These are phyloP conservation scores for Drosophila ezoana DNA, from an alignment of 2,888 invertebrate genomes.

Conservation along the genomic window DNA sequence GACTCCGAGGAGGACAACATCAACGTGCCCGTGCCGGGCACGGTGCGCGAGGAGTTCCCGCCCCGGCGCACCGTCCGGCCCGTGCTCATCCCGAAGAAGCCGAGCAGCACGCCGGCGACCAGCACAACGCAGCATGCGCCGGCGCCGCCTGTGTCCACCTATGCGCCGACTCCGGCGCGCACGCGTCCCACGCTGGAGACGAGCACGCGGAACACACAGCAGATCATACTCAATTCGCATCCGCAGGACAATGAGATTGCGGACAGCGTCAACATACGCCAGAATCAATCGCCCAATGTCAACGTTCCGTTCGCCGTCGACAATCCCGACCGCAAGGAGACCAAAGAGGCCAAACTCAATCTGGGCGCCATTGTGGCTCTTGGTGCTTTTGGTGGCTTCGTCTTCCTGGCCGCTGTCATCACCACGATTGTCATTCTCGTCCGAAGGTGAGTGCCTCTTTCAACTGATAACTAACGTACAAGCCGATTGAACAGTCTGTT, in stretches of 20 bases:
- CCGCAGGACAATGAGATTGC: conserved; percentile 93
- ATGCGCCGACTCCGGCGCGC: conserved; percentile 62
- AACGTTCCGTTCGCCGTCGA: conserved; percentile 88
- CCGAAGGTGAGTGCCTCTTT: conserved; percentile 88
- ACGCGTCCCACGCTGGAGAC: conserved; percentile 74
- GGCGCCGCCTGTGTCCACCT: conserved; percentile 44
- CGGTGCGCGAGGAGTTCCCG: conserved; percentile 85
- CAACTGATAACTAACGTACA: no score
- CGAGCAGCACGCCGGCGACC: conserved; percentile 81
- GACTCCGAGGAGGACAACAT: conserved; percentile 84
- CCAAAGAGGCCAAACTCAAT: conserved; percentile 89
- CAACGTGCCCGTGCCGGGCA: conserved; percentile 84
- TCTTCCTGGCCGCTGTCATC: conserved; percentile 94
- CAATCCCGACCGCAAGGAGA: conserved; percentile 86
- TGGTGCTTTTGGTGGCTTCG: conserved; percentile 95
- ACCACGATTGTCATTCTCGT: conserved; percentile 95
- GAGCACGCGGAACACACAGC: conserved; percentile 84
- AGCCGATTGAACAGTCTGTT: no score
- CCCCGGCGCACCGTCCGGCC: conserved; percentile 84
- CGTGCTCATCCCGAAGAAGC: conserved; percentile 78
- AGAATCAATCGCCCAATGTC: conserved; percentile 89
- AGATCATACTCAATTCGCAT: conserved; percentile 88
- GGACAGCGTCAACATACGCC: conserved; percentile 85
- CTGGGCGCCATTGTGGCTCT: conserved; percentile 94
- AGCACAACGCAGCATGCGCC: conserved; percentile 45